Evolutionary conservation across 2,113 vertebrate genomes (phyloP).

Genomic region (Columba janthina): DNA sequence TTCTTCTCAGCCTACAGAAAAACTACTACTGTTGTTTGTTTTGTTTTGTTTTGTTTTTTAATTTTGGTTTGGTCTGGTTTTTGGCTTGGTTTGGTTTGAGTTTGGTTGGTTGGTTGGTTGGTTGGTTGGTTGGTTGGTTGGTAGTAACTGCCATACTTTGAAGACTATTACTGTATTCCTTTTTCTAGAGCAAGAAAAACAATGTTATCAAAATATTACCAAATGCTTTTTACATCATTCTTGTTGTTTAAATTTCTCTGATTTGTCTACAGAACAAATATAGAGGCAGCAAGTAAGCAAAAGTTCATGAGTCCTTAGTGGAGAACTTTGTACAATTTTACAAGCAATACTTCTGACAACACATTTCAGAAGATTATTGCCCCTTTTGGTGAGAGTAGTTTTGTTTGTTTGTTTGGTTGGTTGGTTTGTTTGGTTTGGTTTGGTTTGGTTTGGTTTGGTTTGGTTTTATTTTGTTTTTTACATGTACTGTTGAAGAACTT

Average conservation of each 20-base stretch:
- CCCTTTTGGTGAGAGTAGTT: not conserved
- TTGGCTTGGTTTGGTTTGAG: no score
- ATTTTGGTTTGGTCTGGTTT: no score
- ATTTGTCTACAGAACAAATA: not conserved
- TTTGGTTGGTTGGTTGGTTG: no score
- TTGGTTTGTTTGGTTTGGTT: no score
- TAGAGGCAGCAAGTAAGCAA: not conserved
- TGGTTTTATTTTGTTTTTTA: no score
- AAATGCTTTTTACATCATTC: not conserved
- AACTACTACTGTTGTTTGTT: not conserved
- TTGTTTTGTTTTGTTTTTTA: no score
- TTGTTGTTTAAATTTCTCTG: not conserved
- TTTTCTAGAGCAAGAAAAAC: not conserved
- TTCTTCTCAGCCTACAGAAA: not conserved
- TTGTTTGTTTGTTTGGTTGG: no score
- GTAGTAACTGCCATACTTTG: not conserved
- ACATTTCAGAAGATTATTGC: not conserved
- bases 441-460: no score
- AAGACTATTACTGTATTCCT: not conserved
- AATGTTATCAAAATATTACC: not conserved
- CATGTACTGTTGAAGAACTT: not conserved
- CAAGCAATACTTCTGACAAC: not conserved
- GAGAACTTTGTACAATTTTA: not conserved
- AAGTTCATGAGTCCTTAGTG: not conserved
- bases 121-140: accelerated